These are phyloP conservation scores for Drosophila tsacasi DNA, from an alignment of 1,140 invertebrate species.

Conservation along the genomic window DNA sequence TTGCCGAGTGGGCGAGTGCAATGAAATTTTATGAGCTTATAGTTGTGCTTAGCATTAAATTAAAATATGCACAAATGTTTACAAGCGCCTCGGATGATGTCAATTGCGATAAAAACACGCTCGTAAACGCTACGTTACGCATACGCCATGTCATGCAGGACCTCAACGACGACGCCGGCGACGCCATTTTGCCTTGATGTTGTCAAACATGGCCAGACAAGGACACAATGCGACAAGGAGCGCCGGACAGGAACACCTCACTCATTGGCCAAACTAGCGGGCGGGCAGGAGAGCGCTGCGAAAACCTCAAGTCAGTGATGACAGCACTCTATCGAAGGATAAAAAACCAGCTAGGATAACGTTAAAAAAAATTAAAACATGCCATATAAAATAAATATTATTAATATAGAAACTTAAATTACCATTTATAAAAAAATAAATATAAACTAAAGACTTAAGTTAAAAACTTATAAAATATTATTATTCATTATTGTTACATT, in stretches of 20 bases:
- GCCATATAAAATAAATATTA: neutral
- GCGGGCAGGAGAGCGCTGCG: neutral
- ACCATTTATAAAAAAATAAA: no score
- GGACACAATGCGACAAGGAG: slow-evolving; percentile 11
- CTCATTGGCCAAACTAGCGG: slow-evolving; percentile 38
- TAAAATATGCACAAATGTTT: slow-evolving; percentile 55
- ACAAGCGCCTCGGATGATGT: slow-evolving; percentile 54
- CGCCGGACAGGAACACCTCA: slow-evolving; percentile 58
- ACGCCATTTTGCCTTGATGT: slow-evolving; percentile 53
- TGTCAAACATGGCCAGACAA: slow-evolving; percentile 50
- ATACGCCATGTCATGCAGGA: slow-evolving; percentile 58
- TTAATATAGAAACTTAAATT: neutral
- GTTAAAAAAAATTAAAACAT: neutral
- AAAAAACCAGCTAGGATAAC: neutral
- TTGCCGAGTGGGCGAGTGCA: slow-evolving; percentile 26
- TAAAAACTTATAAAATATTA: no score
- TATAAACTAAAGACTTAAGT: no score
- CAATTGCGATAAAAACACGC: slow-evolving; percentile 62
- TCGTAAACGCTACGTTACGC: slow-evolving; percentile 66
- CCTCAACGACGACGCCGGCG: slow-evolving; percentile 32
- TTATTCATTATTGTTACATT: no score
- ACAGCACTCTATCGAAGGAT: neutral
- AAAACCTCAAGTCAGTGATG: slow-evolving; percentile 21
- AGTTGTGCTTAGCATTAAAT: slow-evolving; percentile 52
- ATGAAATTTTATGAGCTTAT: slow-evolving; percentile 52